Conservation (phyloP, 1,140 invertebrate genomes). For the Paraescarpia echinospica region DNA sequence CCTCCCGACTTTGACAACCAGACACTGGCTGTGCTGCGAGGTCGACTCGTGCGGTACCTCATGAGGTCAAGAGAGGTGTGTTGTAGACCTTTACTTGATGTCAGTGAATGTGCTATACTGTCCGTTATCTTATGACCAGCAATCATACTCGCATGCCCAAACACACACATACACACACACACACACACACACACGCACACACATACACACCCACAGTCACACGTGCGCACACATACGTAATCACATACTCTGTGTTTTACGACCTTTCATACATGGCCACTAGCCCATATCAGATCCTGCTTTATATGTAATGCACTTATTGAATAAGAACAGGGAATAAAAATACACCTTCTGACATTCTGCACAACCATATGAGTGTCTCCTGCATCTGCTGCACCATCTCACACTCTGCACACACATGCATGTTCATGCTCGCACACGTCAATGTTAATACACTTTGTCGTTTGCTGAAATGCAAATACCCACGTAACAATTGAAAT, state of each 20-base stretch:
- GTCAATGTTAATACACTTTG: too few relatives aligned
- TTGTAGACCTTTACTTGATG: not conserved
- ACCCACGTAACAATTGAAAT: too few relatives aligned
- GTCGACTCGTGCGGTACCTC: conserved; percentile 87
- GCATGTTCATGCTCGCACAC: too few relatives aligned
- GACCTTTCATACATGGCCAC: too few relatives aligned
- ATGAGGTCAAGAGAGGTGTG: conserved; percentile 91
- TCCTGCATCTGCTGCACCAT: too few relatives aligned
- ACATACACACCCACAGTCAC: conserved; percentile 24
- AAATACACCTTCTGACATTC: too few relatives aligned
- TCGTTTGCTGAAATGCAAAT: too few relatives aligned
- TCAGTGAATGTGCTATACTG: not conserved
- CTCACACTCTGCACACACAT: too few relatives aligned
- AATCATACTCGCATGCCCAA: not conserved
- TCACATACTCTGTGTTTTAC: not conserved
- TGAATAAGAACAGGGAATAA: too few relatives aligned
- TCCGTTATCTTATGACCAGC: not conserved
- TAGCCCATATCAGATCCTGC: too few relatives aligned
- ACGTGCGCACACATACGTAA: not conserved
- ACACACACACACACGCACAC: not conserved
- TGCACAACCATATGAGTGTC: too few relatives aligned
- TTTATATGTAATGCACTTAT: too few relatives aligned
- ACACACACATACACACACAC: not conserved
- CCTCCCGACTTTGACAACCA: conserved; percentile 75
- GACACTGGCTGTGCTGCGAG: conserved; percentile 89